Percentiles rank a stretch among this genome's conserved stretches.
Evolutionary conservation across 2,888 invertebrate genomes (phyloP).

Genomic region (Argynnis bischoffii): DNA sequence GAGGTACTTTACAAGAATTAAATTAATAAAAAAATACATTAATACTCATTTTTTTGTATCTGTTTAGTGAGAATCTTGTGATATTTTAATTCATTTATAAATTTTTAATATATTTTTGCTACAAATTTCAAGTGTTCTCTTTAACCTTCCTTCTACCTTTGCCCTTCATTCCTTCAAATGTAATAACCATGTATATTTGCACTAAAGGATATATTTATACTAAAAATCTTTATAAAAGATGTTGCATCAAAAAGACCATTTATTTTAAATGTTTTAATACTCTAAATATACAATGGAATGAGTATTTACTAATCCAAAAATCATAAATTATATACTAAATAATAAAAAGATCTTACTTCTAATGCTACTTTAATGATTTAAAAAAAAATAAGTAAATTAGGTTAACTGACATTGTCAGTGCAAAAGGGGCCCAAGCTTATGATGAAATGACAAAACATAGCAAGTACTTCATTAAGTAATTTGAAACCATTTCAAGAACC

Average conservation of each 20-base stretch:
- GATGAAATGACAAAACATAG: too few relatives aligned
- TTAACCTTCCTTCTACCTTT: neutral
- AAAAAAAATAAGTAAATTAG: neutral
- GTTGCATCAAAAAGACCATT: neutral
- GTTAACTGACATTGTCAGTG: neutral
- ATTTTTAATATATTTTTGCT: conserved; percentile 2
- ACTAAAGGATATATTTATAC: neutral
- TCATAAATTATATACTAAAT: conserved; percentile 23
- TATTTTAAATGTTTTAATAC: conserved; percentile 17
- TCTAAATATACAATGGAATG: conserved; percentile 37
- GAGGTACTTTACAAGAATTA: too few relatives aligned
- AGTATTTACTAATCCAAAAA: conserved; percentile 32
- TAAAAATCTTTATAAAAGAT: too few relatives aligned
- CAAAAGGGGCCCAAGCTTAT: too few relatives aligned
- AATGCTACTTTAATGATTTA: neutral
- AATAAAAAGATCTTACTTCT: conserved; percentile 10
- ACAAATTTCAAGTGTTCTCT: neutral
- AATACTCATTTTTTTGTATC: too few relatives aligned
- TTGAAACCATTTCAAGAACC: too few relatives aligned
- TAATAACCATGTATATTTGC: neutral
- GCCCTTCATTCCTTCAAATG: neutral
- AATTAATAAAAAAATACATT: too few relatives aligned
- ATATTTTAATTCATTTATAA: conserved; percentile 7
- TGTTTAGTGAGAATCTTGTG: neutral
- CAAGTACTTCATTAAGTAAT: too few relatives aligned